Evolutionary conservation across 92 coral and sea anemone species (phyloP), one percentile per base, ranked within the genome.

Genomic region (Umimayanthus chanpuru): DNA sequence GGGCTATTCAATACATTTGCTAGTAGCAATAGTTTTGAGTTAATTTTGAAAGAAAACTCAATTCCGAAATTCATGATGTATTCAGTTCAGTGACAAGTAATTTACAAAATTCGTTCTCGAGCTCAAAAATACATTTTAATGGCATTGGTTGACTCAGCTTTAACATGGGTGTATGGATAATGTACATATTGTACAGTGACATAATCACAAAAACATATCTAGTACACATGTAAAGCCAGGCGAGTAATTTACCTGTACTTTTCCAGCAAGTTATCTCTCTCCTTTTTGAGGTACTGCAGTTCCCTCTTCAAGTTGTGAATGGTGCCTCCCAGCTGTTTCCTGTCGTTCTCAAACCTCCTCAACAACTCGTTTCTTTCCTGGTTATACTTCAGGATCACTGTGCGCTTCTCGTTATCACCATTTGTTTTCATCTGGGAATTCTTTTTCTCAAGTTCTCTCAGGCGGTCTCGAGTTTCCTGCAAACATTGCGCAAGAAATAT

Each of bases 241-340:
- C 7, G 15, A 9, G 14, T 6, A 47, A 9, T 29, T 11, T 83
- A 83, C 87, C 87, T 83, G 41, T 41, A 74, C 85, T 85, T 93
- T 65, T 79, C 85, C 30, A 90, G 85, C 40, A 93, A 32, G 68
- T 15, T 73, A 12, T 93, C 95, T 61, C 85, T 93, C 20, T 94
- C 98, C 38, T 88, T 92, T 44, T 88, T 94, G 16, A 90, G 81
- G 58, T 40, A 73, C 56, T 93, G 92, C 6, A 93, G 73, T 44
- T 94, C 94, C 56, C 88, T 91, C 74, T 91, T 93, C 25, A 93
- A 78, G 70, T 88, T 89, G n/a, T 88, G 90, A 5, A 93, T 68
- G 8, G 91, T 91, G 65, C 2, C 66, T n/a, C 67, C 68, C 18
- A 94, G 92, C 41, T 74, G 65, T 47, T 30, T 71, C 74, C 72